These are phyloP conservation scores for Cheilosia pagana DNA, from an alignment of 2,888 invertebrate species.

Conservation along the genomic window DNA sequence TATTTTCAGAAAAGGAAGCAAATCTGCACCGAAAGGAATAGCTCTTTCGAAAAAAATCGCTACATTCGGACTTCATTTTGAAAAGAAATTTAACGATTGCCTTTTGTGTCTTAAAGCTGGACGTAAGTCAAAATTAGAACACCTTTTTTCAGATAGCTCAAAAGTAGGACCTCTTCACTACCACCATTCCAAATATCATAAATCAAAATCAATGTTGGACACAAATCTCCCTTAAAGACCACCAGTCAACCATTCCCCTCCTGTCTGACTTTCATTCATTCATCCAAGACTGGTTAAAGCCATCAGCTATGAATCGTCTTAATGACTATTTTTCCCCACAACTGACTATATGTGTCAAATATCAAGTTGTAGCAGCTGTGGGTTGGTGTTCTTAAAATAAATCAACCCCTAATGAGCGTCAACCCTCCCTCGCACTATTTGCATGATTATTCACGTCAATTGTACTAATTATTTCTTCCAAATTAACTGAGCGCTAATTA, in stretches of 20 bases:
- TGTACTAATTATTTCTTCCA: slow-evolving; percentile 28
- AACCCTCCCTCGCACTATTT: slow-evolving; percentile 10
- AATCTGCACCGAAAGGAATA: no score
- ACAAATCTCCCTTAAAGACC: background rate
- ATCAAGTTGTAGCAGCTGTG: background rate
- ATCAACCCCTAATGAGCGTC: slow-evolving; percentile 16
- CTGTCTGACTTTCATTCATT: background rate
- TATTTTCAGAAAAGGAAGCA: no score
- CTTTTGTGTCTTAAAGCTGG: no score
- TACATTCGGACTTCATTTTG: no score
- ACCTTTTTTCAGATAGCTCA: no score
- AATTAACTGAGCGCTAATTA: slow-evolving; percentile 37
- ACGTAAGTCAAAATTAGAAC: no score
- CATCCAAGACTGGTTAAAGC: slow-evolving; percentile 13
- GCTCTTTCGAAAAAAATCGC: no score
- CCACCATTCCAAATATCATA: no score
- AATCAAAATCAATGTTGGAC: no score
- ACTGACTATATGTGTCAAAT: slow-evolving; percentile 27
- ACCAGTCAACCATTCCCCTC: background rate
- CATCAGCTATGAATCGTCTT: slow-evolving; percentile 27
- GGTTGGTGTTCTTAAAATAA: background rate
- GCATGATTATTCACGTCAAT: slow-evolving; percentile 47
- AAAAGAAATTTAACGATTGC: no score
- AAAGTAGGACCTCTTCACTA: no score
- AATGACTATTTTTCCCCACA: slow-evolving; percentile 34